Percentiles rank a stretch among this genome's conserved stretches.
These are phyloP conservation scores for Ptilorrhoa leucosticta DNA, from an alignment of 2,113 vertebrate genomes.

Conservation along the genomic window DNA sequence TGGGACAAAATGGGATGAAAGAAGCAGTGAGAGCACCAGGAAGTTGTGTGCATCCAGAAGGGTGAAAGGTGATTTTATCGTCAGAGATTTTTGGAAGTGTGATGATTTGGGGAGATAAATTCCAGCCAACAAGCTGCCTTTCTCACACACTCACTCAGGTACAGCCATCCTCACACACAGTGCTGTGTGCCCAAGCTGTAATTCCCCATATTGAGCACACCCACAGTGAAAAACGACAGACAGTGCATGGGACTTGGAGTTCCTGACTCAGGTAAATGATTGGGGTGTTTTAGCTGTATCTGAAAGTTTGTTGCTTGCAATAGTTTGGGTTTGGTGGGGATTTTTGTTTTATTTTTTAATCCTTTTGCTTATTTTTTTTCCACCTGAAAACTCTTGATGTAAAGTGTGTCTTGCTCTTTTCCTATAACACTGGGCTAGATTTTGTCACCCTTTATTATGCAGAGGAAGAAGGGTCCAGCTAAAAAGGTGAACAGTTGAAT, in stretches of 20 bases:
- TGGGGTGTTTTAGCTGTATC: accelerated
- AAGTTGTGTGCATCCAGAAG: background rate
- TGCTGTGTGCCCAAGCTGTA: background rate
- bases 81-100: background rate
- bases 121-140: background rate
- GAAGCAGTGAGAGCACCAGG: background rate
- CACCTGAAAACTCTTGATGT: background rate
- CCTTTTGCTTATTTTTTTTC: background rate
- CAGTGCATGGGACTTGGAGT: background rate
- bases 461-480: background rate
- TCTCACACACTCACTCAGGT: background rate
- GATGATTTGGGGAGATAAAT: background rate
- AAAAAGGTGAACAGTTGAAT: background rate
- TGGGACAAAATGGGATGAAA: background rate
- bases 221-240: background rate
- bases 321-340: accelerated
- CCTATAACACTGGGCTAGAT: background rate
- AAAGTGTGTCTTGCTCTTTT: background rate
- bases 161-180: background rate
- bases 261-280: background rate
- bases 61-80: background rate
- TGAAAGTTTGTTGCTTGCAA: background rate
- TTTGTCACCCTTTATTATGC: background rate
- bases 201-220: background rate
- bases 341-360: background rate